Base-by-base conservation (phyloP, 2,888 invertebrate genomes). In the Buathra laborator region DNA sequence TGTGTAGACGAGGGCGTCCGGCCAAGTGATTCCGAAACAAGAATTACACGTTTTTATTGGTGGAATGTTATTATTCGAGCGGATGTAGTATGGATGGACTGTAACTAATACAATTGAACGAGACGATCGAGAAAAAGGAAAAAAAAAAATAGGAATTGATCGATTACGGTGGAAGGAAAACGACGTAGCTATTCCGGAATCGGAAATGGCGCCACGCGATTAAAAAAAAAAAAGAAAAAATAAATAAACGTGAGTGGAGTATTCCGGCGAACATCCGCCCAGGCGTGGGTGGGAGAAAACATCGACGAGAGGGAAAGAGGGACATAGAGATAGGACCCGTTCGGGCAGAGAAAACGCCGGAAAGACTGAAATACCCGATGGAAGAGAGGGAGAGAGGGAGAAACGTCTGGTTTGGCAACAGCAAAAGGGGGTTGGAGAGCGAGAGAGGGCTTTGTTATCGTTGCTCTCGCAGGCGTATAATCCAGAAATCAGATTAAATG, bases 401-500 rank as follows among this genome's bases (percentile, higher is more conserved):
- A 68, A 53, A 72, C 53, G 76, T 66, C 66, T 76, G 76, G 76
- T 66, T 68, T 74, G 70, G 74, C 70, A 24, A 16, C 19, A 12
- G 75, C 67, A 12, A 62, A 66, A 81, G 71, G 81, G 83, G 76
- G 81, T 66, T 62, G 77, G 56, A 59, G 71, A 59, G 43, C 14
- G 85, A 64, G 84, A 84, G 87, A 85, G 86, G 71, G 87, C 88
- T 90, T 88, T 88, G 89, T 89, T 89, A 90, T 91, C 92, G 89
- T 89, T 89, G 88, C 88, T 89, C 88, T 88, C 87, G 89, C 88
- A 84, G 89, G 89, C 89, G 89, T 90, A 89, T 93, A 93, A 93
- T 93, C 93, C 93, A 93, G 93, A 93, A 93, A 93, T 93, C 93
- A 93, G 93, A 93, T 93, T 93, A 92, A 93, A 93, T 90, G 91